Evolutionary conservation across 2,888 invertebrate species (phyloP), one percentile per base, ranked within the genome.

Genomic region (Cancer borealis): DNA sequence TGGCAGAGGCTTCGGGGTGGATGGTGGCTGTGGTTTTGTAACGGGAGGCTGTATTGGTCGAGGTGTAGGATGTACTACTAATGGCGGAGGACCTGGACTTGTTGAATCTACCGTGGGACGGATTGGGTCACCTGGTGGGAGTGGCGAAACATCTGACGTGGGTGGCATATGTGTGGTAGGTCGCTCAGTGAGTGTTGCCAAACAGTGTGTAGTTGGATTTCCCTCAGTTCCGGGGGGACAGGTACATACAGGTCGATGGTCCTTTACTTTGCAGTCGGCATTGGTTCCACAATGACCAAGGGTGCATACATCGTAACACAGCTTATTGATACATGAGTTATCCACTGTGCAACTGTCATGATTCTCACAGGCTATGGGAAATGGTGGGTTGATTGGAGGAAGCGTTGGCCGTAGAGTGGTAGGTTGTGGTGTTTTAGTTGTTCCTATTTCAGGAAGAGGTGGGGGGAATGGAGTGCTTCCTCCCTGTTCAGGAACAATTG

Each of bases 201-300:
- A 10, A 92, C 95, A 95, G 14, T 89, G 21, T 10, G 49, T 30
- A 21, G 73, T 60, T 49, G 98, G 98, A 96, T 98, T 98, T 98
- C 98, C 98, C 54, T 98, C 97, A 96, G 97, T 98, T 87, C 98
- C 97, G 49, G 98, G 97, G 96, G 97, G 97, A 96, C 99, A 99
- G 92, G 98, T 97, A 96, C 99, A 96, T 30, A 95, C 91, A 49
- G 95, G 95, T 30, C 95, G 90, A 90, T 98, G 98, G 95, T 98
- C 97, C 96, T 98, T 98, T 0, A 98, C 98, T 95, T 98, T 97
- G 96, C 98, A 98, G 94, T 98, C 98, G 0, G 98, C 98, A 96
- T 98, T 98, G 92, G 97, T 97, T 4, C 98, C 98, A 96, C 98
- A 98, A 21, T 92, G 30, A 2, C 95, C 95, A 73, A 95, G 88